phyloP scores from a whole-genome alignment of 2,888 invertebrate genomes.

The Sphaerophoria taeniata region DNA sequence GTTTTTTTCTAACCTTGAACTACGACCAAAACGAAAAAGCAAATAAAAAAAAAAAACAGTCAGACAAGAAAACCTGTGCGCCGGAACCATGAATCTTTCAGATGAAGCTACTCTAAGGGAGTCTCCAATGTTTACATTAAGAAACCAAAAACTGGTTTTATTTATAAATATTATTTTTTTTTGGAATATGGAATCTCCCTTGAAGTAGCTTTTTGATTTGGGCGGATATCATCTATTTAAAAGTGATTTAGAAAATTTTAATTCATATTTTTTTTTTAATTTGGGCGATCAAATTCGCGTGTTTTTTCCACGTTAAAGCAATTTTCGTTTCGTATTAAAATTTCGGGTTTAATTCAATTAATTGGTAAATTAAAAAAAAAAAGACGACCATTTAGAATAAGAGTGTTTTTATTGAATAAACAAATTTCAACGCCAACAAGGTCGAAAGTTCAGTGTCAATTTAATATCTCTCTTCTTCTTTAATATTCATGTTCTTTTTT shows the following conservation, averaged over 20 bases:
- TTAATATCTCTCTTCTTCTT: slow-evolving; percentile 8
- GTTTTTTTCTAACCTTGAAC: slow-evolving; percentile 67
- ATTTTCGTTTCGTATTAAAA: slow-evolving; percentile 18
- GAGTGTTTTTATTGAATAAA: slow-evolving; percentile 1
- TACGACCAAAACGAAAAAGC: slow-evolving; percentile 60
- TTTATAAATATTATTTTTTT: background rate
- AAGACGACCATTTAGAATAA: background rate
- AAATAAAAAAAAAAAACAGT: slow-evolving; percentile 17
- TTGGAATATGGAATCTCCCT: slow-evolving; percentile 29
- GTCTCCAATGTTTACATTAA: background rate
- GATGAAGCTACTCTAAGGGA: slow-evolving; percentile 21
- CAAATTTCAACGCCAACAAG: background rate
- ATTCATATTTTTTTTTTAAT: slow-evolving; percentile 31
- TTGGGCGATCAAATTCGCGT: slow-evolving; percentile 4
- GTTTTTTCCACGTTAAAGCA: background rate
- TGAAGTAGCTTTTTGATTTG: slow-evolving; percentile 11
- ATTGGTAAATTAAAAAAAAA: slow-evolving; percentile 45
- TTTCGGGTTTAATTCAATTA: slow-evolving; percentile 36
- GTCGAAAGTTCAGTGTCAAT: slow-evolving; percentile 27
- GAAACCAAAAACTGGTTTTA: background rate
- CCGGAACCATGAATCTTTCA: background rate
- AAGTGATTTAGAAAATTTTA: slow-evolving; percentile 23
- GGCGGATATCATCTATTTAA: slow-evolving; percentile 12
- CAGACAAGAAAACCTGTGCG: background rate
- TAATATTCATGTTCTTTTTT: background rate